Evolutionary conservation across 2,888 invertebrate species (phyloP), one percentile per base, ranked within the genome.

Genomic region (Drosophila quinaria): DNA sequence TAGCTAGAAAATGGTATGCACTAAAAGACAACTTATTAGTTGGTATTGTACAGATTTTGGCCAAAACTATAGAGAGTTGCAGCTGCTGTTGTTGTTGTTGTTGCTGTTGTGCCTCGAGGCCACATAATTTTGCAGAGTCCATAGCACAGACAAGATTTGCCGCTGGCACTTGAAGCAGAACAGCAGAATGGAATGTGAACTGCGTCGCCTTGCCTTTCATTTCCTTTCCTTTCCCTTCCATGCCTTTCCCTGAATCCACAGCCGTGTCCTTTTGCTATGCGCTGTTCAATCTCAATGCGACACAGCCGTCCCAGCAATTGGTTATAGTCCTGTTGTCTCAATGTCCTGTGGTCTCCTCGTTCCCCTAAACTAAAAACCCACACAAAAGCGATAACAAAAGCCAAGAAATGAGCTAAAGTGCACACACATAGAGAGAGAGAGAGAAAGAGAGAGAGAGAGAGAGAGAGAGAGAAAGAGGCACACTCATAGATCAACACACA

Each of bases 381-480:
- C 78, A 86, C 86, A 87, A 87, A 87, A 88, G 87, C 89, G 80
- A 89, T 90, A 90, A 90, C 89, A 90, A 87, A 88, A 87, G 87
- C 87, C 84, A 87, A 87, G 87, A 87, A 90, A 90, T 87, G 89
- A 87, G 89, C 87, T 78, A 89, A 81, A 86, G 70, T 89, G 81
- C 81, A 85, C 76, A 72, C 66, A 69, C 47, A 67, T 55, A 65
- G 51, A 61, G 35, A 49, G 42, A 66, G 35, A 63, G 42, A 63
- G 11, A 55, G 33, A 60, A 33, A 47, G 46, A 66, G 42, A 63
- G 46, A 61, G 13, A 55, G 31, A n/a, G n/a, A n/a, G 35, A 63
- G 42, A 63, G 11, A 55, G 33, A 60, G 37, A 47, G 46, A 66
- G 42, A 63, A 42, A 61, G 13, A 55, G 31, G 58, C 50, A 66